Base-by-base conservation (phyloP, 2,888 invertebrate genomes). In the Eretmocerus hayati region DNA sequence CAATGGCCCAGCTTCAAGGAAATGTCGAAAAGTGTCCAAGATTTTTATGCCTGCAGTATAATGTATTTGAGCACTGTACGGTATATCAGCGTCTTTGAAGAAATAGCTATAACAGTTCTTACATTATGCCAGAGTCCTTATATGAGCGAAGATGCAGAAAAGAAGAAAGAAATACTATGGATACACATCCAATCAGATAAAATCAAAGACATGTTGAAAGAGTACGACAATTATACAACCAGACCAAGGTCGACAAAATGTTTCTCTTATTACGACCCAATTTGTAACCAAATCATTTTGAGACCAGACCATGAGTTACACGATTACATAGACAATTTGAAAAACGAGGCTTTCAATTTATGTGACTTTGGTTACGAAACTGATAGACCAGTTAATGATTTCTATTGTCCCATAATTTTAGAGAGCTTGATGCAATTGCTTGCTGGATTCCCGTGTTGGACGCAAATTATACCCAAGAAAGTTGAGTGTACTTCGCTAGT, bases 21-120 rank as follows among this genome's bases (percentile, higher is more conserved):
- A 38, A 37, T 50, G 11, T 22, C 41, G n/a, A 47, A 53, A 42
- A 8, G 36, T 26, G 50, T 53, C 8, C 50, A 53, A 35, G 50
- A 50, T 32, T 53, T 53, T 4, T 53, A 53, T 36, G 36, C 50
- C 6, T 50, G 50, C 21, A 42, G 48, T 26, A 48, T 53, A 11
- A 53, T 53, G 47, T 53, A 53, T 40, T 42, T 53, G 23, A 53
- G 53, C 19, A 45, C 45, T 1, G 9, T 53, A 20, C 32, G 46
- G 11, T 40, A 23, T 42, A 32, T 53, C 19, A 46, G 46, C 9
- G 38, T 40, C n/a, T 53, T 53, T 15, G 33, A 9, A 15, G 50
- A 50, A 38, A 19, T 42, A 9, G 50, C 50, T 6, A 9, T 45
- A 26, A 48, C 18, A 21, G n/a, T 53, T 22, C 42, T 53, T 21